Evolutionary conservation across 2,113 vertebrate genomes (phyloP).

Genomic region (Onychostoma macrolepis): DNA sequence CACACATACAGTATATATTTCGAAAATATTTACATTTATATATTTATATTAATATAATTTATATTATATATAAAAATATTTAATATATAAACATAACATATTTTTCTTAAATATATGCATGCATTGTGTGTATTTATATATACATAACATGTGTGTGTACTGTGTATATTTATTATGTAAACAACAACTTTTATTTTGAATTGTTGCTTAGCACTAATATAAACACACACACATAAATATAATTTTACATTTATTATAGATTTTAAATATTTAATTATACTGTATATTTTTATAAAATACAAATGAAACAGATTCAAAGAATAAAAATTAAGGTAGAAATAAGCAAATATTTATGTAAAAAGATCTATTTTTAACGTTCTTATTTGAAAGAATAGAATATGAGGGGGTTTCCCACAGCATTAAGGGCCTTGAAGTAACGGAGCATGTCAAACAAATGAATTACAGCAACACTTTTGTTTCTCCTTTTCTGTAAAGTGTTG

Average conservation of each 20-base stretch:
- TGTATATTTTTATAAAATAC: background rate
- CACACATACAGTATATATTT: too few relatives aligned
- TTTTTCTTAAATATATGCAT: too few relatives aligned
- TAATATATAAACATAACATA: too few relatives aligned
- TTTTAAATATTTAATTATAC: background rate
- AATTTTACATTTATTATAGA: background rate
- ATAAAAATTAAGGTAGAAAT: background rate
- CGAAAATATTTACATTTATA: too few relatives aligned
- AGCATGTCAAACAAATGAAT: background rate
- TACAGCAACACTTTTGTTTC: conserved; percentile 15
- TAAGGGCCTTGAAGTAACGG: background rate
- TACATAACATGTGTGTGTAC: too few relatives aligned
- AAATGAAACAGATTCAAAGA: background rate
- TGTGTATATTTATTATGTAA: too few relatives aligned
- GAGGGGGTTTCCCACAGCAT: background rate
- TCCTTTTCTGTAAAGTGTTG: conserved; percentile 5
- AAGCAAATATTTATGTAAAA: background rate
- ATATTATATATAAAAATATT: background rate
- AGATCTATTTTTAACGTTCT: background rate
- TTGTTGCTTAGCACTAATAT: too few relatives aligned
- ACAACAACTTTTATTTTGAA: too few relatives aligned
- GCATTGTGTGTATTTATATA: too few relatives aligned
- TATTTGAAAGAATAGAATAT: background rate
- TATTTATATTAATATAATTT: too few relatives aligned
- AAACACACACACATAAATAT: too few relatives aligned